Conservation (phyloP, 1,140 invertebrate genomes). For the Nephotettix cincticeps region DNA sequence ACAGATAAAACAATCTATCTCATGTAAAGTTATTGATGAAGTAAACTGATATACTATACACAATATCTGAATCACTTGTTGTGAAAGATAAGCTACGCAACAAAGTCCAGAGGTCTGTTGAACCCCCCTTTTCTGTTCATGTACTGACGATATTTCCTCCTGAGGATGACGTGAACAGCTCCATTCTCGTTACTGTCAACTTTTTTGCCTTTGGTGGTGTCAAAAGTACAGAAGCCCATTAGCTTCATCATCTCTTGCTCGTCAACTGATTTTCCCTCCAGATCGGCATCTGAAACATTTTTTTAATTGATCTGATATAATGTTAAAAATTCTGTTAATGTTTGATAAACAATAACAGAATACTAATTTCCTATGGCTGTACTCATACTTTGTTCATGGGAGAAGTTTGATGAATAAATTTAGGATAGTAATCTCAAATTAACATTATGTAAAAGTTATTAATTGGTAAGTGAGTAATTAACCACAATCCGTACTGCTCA, state of each 20-base stretch:
- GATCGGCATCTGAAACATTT: constrained; percentile 60
- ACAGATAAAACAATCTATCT: too few relatives aligned
- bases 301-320: constrained; percentile 26
- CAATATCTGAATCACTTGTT: too few relatives aligned
- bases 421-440: background rate
- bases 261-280: constrained; percentile 81
- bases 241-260: constrained; percentile 95
- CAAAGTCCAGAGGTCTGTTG: constrained; percentile 95
- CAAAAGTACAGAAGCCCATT: constrained; percentile 96
- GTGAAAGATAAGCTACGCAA: too few relatives aligned
- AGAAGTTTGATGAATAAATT: background rate
- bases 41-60: too few relatives aligned
- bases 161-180: constrained; percentile 91
- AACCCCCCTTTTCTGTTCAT: constrained; percentile 99
- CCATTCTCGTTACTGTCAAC: constrained; percentile 91
- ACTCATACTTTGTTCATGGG: constrained; percentile 35
- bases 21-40: too few relatives aligned
- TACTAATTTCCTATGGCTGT: constrained; percentile 14
- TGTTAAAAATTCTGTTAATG: constrained; percentile 2
- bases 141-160: constrained; percentile 97
- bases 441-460: background rate
- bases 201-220: constrained; percentile 93
- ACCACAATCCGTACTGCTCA: too few relatives aligned
- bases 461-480: background rate
- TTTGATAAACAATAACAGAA: constrained; percentile 3